Conservation (phyloP, 2,113 vertebrate species). For the Alectura lathami region DNA sequence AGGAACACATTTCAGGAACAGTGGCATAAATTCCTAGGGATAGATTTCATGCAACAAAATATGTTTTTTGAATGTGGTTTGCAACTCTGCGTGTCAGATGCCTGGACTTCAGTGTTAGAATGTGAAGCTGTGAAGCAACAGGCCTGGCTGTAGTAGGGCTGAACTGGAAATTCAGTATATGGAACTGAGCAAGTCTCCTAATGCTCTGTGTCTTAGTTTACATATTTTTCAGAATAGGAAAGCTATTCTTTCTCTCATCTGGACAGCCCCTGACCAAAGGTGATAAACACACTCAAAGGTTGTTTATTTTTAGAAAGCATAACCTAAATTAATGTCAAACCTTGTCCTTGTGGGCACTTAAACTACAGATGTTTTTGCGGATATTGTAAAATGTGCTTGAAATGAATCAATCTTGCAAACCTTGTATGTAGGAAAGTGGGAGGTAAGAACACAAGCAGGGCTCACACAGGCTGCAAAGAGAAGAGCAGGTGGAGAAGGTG, state of each 20-base stretch:
- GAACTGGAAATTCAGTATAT: not conserved
- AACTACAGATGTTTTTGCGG: not conserved
- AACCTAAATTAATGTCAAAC: not conserved
- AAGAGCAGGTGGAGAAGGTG: not conserved
- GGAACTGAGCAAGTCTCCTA: not conserved
- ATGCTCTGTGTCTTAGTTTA: slow-evolving; percentile 12
- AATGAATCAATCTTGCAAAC: not conserved
- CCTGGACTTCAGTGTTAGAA: not conserved
- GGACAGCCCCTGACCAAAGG: not conserved
- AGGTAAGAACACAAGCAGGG: not conserved
- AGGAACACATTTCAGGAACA: not conserved
- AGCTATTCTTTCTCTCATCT: not conserved
- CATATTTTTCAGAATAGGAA: not conserved
- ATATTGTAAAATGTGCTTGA: not conserved
- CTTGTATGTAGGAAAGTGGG: not conserved
- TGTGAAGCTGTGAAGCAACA: not conserved
- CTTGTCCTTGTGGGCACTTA: not conserved
- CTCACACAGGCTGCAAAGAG: not conserved
- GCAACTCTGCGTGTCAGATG: not conserved
- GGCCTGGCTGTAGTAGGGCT: not conserved
- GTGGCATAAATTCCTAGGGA: not conserved
- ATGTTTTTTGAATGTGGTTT: not conserved
- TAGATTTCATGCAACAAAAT: not conserved
- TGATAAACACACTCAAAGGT: not conserved
- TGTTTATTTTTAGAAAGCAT: slow-evolving; percentile 19